Base-by-base conservation (phyloP, 2,888 invertebrate species). In the Hypolimnas misippus region DNA sequence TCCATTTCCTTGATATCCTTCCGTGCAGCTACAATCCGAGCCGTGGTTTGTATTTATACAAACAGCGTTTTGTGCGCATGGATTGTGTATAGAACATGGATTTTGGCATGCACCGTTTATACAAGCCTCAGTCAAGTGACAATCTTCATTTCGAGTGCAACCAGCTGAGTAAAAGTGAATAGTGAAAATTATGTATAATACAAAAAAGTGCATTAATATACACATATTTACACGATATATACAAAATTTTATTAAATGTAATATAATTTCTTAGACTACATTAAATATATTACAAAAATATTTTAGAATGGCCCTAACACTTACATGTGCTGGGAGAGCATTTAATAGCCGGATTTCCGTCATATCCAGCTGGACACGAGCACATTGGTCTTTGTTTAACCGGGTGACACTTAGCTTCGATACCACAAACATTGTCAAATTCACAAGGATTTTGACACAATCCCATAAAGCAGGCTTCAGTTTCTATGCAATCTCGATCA, bases 31-130 rank as follows among this genome's bases (percentile, higher is more conserved):
- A 85, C 97, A 97, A 78, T 97, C 96, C 21, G 96, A 95, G 70
- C 95, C 96, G 81, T 97, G 97, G 77, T 97, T 96, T 57, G 96
- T 96, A 86, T 97, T 97, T 87, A 96, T 94, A 90, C 98, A 98
- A 70, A 96, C 94, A 60, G 97, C 97, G 82, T 97, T 95, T 74
- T 94, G 94, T 72, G 95, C 95, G 81, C 98, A 98, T 57, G 97
- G 97, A 81, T 97, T 96, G 81, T 95, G 95, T 76, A 96, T 93
- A 80, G 95, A 96, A 87, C 98, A 98, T 50, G 97, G 97, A 89
- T 95, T 95, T 88, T 96, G 96, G 84, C 98, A 98, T 84, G 95
- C 94, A 80, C 94, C 94, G 84, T 95, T 95, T 87, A 97, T 95
- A 93, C 98, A 98, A 82, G 96, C 96, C 91, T 97, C 97, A 70